phyloP scores from a whole-genome alignment of 2,888 invertebrate species.

The Drosophila demipolita region DNA sequence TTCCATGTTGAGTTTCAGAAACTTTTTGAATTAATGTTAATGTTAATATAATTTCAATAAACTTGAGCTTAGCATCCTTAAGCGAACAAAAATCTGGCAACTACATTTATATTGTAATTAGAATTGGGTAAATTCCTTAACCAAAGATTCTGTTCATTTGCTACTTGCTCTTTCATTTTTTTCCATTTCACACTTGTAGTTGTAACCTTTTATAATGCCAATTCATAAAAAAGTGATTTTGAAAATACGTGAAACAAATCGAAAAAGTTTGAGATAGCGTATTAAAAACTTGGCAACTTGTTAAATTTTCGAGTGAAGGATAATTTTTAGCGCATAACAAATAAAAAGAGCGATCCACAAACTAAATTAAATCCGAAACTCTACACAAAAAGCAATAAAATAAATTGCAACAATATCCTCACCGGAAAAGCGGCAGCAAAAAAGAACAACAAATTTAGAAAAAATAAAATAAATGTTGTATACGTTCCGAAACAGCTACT shows the following conservation, averaged over 20 bases:
- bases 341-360: slow-evolving; percentile 45
- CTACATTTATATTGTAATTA: too few species aligned
- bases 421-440: slow-evolving; percentile 2
- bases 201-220: slow-evolving; percentile 28
- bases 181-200: neutral
- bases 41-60: slow-evolving; percentile 4
- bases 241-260: slow-evolving; percentile 53
- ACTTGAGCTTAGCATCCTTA: neutral
- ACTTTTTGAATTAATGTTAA: neutral
- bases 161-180: slow-evolving; percentile 10
- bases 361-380: slow-evolving; percentile 75
- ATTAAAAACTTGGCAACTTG: slow-evolving; percentile 77
- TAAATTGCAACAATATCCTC: slow-evolving; percentile 79
- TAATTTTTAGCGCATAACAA: slow-evolving; percentile 43
- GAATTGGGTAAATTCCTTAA: neutral
- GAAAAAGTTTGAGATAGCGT: slow-evolving; percentile 72
- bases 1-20: neutral
- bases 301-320: slow-evolving; percentile 56
- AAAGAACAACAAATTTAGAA: slow-evolving; percentile 18
- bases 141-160: neutral
- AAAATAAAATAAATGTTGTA: slow-evolving; percentile 37
- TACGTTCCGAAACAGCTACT: slow-evolving; percentile 28
- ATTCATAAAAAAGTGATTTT: slow-evolving; percentile 31
- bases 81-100: neutral
- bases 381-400: slow-evolving; percentile 77